phyloP scores from a whole-genome alignment of 2,888 invertebrate genomes.

The Disparrhopalites patrizii region DNA sequence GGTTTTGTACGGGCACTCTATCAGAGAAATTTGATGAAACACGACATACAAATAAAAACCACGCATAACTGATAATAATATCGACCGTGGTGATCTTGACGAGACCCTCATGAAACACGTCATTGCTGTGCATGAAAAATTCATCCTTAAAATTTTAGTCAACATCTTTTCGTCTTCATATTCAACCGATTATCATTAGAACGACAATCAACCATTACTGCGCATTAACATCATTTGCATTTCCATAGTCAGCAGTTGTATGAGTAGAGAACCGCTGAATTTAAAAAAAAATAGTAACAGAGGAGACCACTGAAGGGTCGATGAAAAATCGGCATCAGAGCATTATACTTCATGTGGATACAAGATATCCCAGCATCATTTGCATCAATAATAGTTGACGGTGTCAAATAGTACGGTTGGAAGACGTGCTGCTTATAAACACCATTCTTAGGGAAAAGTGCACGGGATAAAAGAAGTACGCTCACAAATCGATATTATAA shows the following conservation, averaged over 20 bases:
- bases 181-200: not conserved
- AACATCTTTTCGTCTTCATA: not conserved
- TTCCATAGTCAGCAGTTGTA: not conserved
- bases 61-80: slow-evolving; percentile 20
- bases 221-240: not conserved
- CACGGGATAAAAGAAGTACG: no score
- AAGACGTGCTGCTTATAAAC: no score
- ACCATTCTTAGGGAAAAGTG: no score
- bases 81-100: slow-evolving; percentile 21
- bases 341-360: not conserved
- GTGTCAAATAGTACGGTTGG: no score
- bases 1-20: slow-evolving; percentile 23
- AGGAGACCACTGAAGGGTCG: not conserved
- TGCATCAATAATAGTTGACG: slow-evolving; percentile 7
- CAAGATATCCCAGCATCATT: not conserved
- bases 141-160: slow-evolving; percentile 18
- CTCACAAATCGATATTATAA: no score
- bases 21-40: slow-evolving; percentile 19
- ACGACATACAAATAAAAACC: slow-evolving; percentile 19
- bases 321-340: no score
- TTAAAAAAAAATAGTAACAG: not conserved
- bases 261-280: not conserved
- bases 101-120: slow-evolving; percentile 19
- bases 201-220: not conserved
- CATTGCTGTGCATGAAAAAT: slow-evolving; percentile 30